Base-by-base conservation (phyloP, 2,113 vertebrate species). In the Plecturocebus donacophilus region DNA sequence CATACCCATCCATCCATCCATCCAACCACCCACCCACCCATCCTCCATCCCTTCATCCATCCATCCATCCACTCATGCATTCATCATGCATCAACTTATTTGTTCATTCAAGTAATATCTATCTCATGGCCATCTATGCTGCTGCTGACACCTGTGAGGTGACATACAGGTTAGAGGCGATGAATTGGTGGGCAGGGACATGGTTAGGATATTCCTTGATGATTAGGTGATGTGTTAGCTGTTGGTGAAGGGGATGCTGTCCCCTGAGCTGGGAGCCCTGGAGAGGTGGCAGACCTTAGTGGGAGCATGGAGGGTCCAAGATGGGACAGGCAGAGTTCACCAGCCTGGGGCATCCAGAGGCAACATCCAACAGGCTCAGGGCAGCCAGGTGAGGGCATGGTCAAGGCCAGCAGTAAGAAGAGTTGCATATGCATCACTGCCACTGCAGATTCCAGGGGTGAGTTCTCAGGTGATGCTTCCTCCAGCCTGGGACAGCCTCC, bases 1-100 rank as follows among this genome's bases (percentile, higher is more conserved):
- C 0, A 1, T 1, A 1, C 0, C 52, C 54, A 21, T 8, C 6
- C 54, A 0, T 8, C 19, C 54, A 8, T 21, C 19, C 19, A 8
- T 0, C 6, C 54, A 20, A 0, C 54, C 54, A 20, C 0, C 19
- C 54, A 21, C 2, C 54, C 6, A 56, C 0, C 54, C 54, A 56
- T 1, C 54, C 52, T 54, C 52, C 52, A 20, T 54, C 17, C 52
- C 5, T 49, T 49, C 49, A 49, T 54, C 52, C 52, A 20, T 56
- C 54, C 54, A 21, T 52, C 54, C 54, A 61, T 27, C 25, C 25
- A 64, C 27, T 30, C 27, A 0, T 64, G 11, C 11, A 64, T 64
- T 64, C 27, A 64, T 64, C 5, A 13, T 64, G 27, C 27, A 64
- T 64, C 61, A 64, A 64, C 61, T 64, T 30, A 30, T 10, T 58